Conservation (phyloP, 2,888 invertebrate species). For the Ochropacha duplaris region DNA sequence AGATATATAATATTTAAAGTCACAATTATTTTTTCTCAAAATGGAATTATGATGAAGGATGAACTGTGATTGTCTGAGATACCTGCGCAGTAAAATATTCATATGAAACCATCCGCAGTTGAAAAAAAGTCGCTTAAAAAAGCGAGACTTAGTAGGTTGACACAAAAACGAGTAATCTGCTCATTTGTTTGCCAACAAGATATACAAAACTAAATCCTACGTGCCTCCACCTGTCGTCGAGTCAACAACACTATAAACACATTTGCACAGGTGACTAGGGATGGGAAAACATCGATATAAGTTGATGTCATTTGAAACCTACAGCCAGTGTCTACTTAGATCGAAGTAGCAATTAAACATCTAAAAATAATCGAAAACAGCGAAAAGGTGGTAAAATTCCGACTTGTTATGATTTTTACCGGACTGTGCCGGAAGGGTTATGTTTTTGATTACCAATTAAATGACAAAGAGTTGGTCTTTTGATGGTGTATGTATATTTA, state of each 20-base stretch:
- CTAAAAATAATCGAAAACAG: no score
- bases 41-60: neutral
- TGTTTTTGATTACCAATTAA: no score
- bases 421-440: no score
- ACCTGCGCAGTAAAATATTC: neutral
- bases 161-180: slow-evolving; percentile 17
- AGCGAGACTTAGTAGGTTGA: slow-evolving; percentile 6
- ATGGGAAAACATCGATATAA: slow-evolving; percentile 7
- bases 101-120: neutral
- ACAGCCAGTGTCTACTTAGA: neutral
- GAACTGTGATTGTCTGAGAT: no score
- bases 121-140: neutral
- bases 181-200: slow-evolving; percentile 25
- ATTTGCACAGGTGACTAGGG: slow-evolving; percentile 28
- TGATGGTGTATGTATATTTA: no score
- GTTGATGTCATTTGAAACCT: no score
- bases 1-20: no score
- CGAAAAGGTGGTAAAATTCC: no score
- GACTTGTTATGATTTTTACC: no score
- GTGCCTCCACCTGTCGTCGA: slow-evolving; percentile 51
- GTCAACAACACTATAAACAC: slow-evolving; percentile 51
- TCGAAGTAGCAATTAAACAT: no score
- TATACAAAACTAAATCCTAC: slow-evolving; percentile 35
- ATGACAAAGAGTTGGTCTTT: no score
- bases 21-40: neutral